These are phyloP conservation scores for Carcharodon carcharias DNA, from an alignment of 2,797 vertebrate species.

Conservation along the genomic window DNA sequence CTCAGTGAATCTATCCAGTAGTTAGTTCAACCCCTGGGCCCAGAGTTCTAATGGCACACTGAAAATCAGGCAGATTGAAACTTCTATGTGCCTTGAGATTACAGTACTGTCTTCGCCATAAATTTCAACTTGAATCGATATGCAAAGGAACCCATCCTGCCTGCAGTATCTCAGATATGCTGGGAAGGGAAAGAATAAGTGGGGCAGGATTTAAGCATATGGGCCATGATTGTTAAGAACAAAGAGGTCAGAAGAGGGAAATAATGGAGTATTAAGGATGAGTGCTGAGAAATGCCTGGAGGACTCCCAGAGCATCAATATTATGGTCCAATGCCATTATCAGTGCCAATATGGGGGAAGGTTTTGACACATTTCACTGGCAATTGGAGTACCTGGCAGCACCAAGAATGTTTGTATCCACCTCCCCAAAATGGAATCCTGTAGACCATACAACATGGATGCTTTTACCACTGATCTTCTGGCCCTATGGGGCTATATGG, in stretches of 20 bases:
- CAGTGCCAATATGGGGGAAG: too few species aligned
- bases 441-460: background rate
- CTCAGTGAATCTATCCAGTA: background rate
- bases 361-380: too few species aligned
- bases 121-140: background rate
- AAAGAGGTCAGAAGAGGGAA: background rate
- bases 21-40: background rate
- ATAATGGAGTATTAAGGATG: background rate
- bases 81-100: background rate
- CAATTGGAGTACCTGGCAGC: background rate
- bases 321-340: too few species aligned
- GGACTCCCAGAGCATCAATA: too few species aligned
- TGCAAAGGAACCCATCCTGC: background rate
- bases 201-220: background rate
- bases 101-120: background rate
- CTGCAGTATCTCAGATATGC: background rate
- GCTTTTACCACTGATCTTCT: background rate
- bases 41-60: background rate
- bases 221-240: background rate
- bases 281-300: too few species aligned
- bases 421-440: background rate
- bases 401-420: background rate
- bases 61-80: background rate
- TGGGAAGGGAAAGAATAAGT: background rate
- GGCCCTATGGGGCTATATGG: background rate